These are phyloP conservation scores for Esperia sulphurella DNA, from an alignment of 2,888 invertebrate species.

Conservation along the genomic window DNA sequence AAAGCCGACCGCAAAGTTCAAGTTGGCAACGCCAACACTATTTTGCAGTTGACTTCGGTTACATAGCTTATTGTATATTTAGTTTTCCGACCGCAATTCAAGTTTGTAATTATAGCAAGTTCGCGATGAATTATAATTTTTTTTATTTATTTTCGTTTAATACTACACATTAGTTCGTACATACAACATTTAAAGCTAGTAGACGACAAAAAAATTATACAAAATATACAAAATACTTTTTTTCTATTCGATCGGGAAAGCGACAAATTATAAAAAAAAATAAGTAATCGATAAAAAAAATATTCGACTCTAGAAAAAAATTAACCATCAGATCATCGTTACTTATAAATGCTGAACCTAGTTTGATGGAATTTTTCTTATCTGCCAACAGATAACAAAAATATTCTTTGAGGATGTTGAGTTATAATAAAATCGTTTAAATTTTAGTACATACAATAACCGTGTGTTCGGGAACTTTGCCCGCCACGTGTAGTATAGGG, in stretches of 20 bases:
- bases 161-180: constrained; percentile 38
- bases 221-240: constrained; percentile 50
- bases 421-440: too few species aligned
- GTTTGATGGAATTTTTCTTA: neutral
- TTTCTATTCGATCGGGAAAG: constrained; percentile 12
- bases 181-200: constrained; percentile 35
- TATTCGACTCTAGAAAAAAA: neutral
- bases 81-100: too few species aligned
- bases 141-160: too few species aligned
- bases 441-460: neutral
- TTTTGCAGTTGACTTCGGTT: too few species aligned
- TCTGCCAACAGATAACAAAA: neutral
- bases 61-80: too few species aligned
- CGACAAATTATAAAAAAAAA: constrained; percentile 12
- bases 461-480: neutral
- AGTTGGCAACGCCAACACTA: too few species aligned
- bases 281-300: neutral
- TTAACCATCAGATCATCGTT: neutral
- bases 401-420: too few species aligned
- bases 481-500: neutral
- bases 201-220: constrained; percentile 43
- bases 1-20: too few species aligned
- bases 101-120: too few species aligned
- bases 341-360: neutral
- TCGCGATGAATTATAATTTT: neutral